Conservation (phyloP, 1,140 invertebrate species). For the Grapholita molesta region DNA sequence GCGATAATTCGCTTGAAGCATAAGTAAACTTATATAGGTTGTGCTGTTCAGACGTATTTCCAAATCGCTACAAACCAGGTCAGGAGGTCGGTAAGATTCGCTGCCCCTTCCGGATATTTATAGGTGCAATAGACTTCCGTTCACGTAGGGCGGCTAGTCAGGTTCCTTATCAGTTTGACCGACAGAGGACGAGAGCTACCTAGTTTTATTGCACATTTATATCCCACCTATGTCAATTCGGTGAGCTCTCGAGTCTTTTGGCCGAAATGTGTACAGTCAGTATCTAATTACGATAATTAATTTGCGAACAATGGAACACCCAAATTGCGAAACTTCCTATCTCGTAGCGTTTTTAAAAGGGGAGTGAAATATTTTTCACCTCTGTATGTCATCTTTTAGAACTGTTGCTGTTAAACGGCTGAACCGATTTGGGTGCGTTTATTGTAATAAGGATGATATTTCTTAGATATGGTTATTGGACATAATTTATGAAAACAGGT, state of each 20-base stretch:
- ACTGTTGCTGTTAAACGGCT: no score
- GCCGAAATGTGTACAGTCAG: not conserved
- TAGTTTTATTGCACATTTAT: conserved; percentile 2
- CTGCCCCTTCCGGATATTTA: conserved; percentile 14
- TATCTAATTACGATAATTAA: no score
- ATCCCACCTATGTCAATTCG: not conserved
- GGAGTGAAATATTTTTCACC: no score
- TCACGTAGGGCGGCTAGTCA: conserved; percentile 5
- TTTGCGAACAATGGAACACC: no score
- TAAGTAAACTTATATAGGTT: not conserved
- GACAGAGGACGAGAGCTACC: conserved; percentile 12
- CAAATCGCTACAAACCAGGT: conserved; percentile 3
- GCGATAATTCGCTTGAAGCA: not conserved
- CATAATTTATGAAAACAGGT: no score
- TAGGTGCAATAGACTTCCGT: conserved; percentile 9
- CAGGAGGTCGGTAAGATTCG: conserved; percentile 7
- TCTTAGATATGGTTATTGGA: no score
- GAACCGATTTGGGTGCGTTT: no score
- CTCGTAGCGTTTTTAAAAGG: no score
- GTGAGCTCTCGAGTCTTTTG: not conserved
- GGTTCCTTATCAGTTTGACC: conserved; percentile 11
- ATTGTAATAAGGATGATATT: no score
- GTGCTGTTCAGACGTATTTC: not conserved
- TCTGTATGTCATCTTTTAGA: no score
- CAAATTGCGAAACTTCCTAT: no score